Evolutionary conservation across 2,888 invertebrate species (phyloP), one percentile per base, ranked within the genome.

Genomic region (Acanthosepion pharaonis): DNA sequence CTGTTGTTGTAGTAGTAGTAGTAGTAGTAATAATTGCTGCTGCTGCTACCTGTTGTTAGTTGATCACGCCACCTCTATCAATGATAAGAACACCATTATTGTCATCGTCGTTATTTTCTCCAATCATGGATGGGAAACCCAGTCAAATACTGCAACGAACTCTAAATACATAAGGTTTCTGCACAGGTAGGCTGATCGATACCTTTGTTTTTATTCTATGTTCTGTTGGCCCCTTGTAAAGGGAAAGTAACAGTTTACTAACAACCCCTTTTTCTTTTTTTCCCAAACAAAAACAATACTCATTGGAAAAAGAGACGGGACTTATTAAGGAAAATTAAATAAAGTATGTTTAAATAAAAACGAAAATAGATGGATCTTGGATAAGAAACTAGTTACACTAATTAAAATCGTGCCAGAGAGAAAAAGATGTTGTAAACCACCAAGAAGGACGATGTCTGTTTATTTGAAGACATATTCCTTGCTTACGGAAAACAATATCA

Each of bases 41-140:
- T n/a, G 11, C n/a, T 78, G 78, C 78, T 78, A n/a, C 78, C n/a
- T n/a, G n/a, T n/a, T 78, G 78, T 78, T 78, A 11, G n/a, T 15
- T 78, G 78, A 78, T 78, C 78, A 78, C 78, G 78, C 78, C 78
- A 78, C 78, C 11, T 78, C n/a, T 78, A 78, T 78, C 78, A 78
- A n/a, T n/a, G n/a, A n/a, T n/a, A 78, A n/a, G n/a, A 78, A 4
- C 78, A 78, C 5, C 8, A 64, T 78, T 78, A 78, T 78, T 78
- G 78, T 78, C 78, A 78, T n/a, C 64, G 25, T 25, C 78, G 78
- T 78, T 15, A n/a, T 33, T 78, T 78, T 78, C n/a, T 33, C 23
- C n/a, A 78, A 78, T 78, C 78, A 78, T 78, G 78, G 78, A n/a
- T n/a, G 78, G 78, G 78, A 78, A 78, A 33, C 78, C 78, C 78